These are phyloP conservation scores for Glaucomys volans DNA, from an alignment of 2,113 vertebrate species.

Conservation along the genomic window DNA sequence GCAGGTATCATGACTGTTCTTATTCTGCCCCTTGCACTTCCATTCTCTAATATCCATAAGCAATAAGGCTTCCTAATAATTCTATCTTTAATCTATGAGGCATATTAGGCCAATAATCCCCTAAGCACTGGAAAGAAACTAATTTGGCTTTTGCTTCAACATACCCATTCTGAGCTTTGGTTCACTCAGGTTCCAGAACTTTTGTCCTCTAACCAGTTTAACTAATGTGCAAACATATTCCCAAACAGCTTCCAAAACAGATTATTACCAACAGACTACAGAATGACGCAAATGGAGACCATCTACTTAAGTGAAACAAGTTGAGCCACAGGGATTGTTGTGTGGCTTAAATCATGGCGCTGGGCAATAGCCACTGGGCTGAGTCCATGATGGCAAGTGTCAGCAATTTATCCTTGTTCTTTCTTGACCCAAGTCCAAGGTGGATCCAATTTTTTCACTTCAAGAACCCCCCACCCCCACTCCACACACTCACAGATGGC, in stretches of 20 bases:
- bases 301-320: conserved; percentile 69
- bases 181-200: conserved; percentile 17
- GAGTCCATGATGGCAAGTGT: not conserved
- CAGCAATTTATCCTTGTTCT: not conserved
- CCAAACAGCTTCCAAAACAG: conserved; percentile 40
- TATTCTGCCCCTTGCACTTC: not conserved
- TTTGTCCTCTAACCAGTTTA: conserved; percentile 19
- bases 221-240: conserved; percentile 42
- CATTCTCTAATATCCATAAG: not conserved
- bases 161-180: not conserved
- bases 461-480: not conserved
- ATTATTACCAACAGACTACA: conserved; percentile 67
- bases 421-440: not conserved
- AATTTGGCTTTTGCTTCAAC: not conserved
- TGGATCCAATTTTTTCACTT: not conserved
- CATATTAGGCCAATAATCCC: not conserved
- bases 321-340: not conserved
- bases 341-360: not conserved
- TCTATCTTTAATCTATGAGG: not conserved
- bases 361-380: not conserved
- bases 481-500: not conserved
- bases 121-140: not conserved
- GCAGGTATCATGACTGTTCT: too few species aligned
- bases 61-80: not conserved
- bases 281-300: conserved; percentile 56